phyloP scores from a whole-genome alignment of 2,888 invertebrate species.

The Caenorhabditis sp. region DNA sequence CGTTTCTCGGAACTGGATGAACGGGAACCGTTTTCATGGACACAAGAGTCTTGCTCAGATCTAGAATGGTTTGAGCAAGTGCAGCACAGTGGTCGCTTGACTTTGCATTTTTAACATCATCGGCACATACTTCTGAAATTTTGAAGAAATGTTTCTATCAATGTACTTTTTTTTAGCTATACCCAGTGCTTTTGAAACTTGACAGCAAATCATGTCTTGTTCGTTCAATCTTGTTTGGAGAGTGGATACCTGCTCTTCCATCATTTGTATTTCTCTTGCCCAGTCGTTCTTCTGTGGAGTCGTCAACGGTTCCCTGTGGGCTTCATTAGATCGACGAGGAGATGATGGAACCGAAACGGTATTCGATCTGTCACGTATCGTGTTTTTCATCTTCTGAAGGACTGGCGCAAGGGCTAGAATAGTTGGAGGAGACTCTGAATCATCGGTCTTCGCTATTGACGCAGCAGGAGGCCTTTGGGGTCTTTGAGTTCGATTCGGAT shows the following conservation, averaged over 20 bases:
- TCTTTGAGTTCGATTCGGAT: constrained; percentile 72
- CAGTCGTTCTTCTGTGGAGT: constrained; percentile 30
- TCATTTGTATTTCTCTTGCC: constrained; percentile 81
- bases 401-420: constrained; percentile 45
- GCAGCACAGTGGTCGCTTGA: constrained; percentile 31
- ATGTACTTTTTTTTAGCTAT: not conserved
- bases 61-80: constrained; percentile 33
- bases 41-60: constrained; percentile 42
- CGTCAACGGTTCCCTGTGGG: not conserved
- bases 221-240: constrained; percentile 84
- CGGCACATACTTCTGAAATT: constrained; percentile 53
- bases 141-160: not conserved
- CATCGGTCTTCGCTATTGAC: constrained; percentile 3
- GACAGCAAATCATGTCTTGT: constrained; percentile 69
- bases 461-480: not conserved
- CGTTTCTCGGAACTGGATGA: constrained; percentile 1
- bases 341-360: constrained; percentile 50
- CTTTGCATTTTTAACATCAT: constrained; percentile 48
- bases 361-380: constrained; percentile 58
- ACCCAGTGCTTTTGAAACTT: constrained; percentile 58
- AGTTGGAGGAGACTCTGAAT: constrained; percentile 41
- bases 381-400: constrained; percentile 53
- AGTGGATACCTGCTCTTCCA: constrained; percentile 82
- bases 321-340: constrained; percentile 31
- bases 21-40: constrained; percentile 28